Evolutionary conservation across 2,113 vertebrate species (phyloP).

Genomic region (Lamprotornis superbus): DNA sequence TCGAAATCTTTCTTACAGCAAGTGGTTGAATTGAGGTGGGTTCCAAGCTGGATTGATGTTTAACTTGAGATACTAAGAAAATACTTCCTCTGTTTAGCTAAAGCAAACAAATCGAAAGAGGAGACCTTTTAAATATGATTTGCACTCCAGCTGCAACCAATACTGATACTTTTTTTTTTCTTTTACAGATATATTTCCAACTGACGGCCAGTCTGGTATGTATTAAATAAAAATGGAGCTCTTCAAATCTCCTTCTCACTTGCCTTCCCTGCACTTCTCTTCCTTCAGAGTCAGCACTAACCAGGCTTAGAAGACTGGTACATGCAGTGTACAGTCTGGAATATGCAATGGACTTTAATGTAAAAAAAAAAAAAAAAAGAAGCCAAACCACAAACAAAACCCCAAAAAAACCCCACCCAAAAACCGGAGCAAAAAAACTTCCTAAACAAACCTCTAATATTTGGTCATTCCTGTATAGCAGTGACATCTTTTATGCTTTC

Average conservation of each 20-base stretch:
- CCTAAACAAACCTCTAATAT: neutral
- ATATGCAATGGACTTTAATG: neutral
- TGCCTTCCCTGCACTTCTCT: neutral
- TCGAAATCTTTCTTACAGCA: neutral
- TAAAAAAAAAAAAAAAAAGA: neutral
- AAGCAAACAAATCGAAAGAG: constrained; percentile 16
- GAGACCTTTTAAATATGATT: constrained; percentile 28
- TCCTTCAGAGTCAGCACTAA: neutral
- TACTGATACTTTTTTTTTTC: neutral
- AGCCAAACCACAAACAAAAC: neutral
- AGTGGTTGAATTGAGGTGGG: constrained; percentile 8
- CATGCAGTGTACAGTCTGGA: neutral
- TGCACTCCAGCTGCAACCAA: neutral
- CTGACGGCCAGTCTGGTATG: constrained; percentile 47
- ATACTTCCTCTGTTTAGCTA: constrained; percentile 54
- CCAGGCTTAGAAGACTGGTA: neutral
- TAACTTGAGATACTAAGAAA: constrained; percentile 54
- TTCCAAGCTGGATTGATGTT: constrained; percentile 53
- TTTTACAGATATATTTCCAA: constrained; percentile 48
- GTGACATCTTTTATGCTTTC: neutral
- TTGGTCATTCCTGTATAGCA: neutral
- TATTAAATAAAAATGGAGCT: neutral
- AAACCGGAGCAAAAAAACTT: neutral
- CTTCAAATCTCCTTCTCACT: neutral
- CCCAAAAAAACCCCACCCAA: neutral